Evolutionary conservation across 2,113 vertebrate species (phyloP).

Genomic region (Neoarius graeffei): DNA sequence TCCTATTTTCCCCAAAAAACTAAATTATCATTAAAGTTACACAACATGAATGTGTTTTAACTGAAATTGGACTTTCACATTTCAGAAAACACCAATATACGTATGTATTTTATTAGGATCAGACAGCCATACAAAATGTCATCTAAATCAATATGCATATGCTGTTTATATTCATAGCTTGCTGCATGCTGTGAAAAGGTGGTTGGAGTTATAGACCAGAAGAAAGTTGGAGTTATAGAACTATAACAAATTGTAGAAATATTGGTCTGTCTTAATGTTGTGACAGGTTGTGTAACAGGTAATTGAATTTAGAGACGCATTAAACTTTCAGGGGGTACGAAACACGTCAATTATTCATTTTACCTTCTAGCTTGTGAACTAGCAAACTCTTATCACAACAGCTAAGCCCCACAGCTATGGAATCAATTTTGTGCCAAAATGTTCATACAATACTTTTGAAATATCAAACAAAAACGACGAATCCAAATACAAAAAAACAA

Average conservation of each 20-base stretch:
- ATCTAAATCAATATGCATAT: neutral
- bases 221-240: neutral
- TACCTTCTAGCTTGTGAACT: neutral
- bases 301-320: neutral
- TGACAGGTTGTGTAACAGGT: neutral
- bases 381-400: neutral
- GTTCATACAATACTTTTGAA: no score
- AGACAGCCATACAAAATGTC: neutral
- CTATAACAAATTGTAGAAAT: neutral
- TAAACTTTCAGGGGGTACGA: neutral
- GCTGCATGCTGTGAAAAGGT: neutral
- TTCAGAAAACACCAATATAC: neutral
- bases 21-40: neutral
- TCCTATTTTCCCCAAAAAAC: neutral
- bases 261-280: neutral
- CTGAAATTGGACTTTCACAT: neutral
- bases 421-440: no score
- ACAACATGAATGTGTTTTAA: constrained; percentile 4
- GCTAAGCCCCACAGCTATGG: neutral
- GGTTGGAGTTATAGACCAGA: neutral
- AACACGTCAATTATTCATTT: neutral
- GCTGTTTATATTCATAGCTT: constrained; percentile 4
- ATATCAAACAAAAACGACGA: no score
- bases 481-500: no score
- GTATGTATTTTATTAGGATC: neutral